Conservation (phyloP, 2,888 invertebrate genomes). For the Thecophora atra region DNA sequence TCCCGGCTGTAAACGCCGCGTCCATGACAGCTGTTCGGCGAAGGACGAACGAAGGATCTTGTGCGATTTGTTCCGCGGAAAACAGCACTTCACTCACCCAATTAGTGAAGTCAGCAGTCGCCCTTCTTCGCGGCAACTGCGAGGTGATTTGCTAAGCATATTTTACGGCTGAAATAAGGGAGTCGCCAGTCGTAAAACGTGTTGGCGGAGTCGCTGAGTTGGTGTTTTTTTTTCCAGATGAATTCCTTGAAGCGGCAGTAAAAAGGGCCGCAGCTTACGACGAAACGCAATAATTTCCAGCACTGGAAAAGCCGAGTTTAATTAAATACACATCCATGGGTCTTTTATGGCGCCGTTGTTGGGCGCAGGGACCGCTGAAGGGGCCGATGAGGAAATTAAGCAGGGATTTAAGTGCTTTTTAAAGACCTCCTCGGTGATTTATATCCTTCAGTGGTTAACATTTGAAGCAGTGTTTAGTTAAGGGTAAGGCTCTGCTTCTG, state of each 20-base stretch:
- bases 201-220: not conserved
- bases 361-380: not conserved
- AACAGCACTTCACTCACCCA: not conserved
- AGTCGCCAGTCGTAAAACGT: not conserved
- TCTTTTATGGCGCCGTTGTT: not conserved
- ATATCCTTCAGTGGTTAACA: not conserved
- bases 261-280: not conserved
- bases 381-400: not conserved
- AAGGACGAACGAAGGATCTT: no score
- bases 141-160: not conserved
- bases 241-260: no score
- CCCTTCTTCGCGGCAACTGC: not conserved
- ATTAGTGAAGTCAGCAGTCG: constrained; percentile 11
- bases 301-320: not conserved
- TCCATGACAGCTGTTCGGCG: not conserved
- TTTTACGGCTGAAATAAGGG: no score
- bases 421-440: not conserved
- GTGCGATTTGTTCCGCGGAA: no score
- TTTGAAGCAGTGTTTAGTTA: not conserved
- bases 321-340: not conserved
- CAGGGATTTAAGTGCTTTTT: not conserved
- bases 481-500: not conserved
- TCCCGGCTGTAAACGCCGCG: not conserved
- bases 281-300: not conserved
- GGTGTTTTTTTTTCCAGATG: no score